phyloP scores from a whole-genome alignment of 2,113 vertebrate genomes.

The Nibea albiflora region DNA sequence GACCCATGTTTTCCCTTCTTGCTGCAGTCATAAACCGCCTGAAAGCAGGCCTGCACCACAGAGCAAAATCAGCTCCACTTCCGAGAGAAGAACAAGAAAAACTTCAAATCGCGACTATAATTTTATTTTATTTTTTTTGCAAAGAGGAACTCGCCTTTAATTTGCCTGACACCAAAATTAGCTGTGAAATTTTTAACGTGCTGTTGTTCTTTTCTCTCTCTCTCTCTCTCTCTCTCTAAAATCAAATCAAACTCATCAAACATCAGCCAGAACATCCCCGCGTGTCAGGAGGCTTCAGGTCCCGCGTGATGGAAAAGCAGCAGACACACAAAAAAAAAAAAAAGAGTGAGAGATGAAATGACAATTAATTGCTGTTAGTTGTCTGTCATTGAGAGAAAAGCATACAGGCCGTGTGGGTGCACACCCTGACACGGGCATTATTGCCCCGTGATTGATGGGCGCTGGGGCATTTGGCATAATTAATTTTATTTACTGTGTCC shows the following conservation, averaged over 20 bases:
- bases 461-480: slow-evolving; percentile 81
- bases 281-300: slow-evolving; percentile 41
- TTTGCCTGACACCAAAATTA: neutral
- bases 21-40: slow-evolving; percentile 20
- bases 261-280: slow-evolving; percentile 25
- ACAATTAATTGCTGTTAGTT: slow-evolving; percentile 80
- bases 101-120: neutral
- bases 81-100: neutral
- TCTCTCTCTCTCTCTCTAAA: no score
- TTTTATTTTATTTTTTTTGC: neutral
- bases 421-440: slow-evolving; percentile 79
- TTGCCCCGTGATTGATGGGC: slow-evolving; percentile 82
- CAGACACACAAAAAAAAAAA: slow-evolving; percentile 4
- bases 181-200: neutral
- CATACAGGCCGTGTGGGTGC: slow-evolving; percentile 69
- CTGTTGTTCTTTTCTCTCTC: neutral
- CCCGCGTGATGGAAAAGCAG: slow-evolving; percentile 50
- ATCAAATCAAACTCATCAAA: slow-evolving; percentile 37
- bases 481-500: slow-evolving; percentile 82
- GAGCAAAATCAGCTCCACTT: neutral
- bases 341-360: slow-evolving; percentile 66
- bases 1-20: slow-evolving; percentile 42
- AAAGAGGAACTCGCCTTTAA: neutral
- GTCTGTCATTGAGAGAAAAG: slow-evolving; percentile 73
- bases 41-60: slow-evolving; percentile 51